Conservation (phyloP, 2,797 vertebrate genomes). For the Fundulus diaphanus region DNA sequence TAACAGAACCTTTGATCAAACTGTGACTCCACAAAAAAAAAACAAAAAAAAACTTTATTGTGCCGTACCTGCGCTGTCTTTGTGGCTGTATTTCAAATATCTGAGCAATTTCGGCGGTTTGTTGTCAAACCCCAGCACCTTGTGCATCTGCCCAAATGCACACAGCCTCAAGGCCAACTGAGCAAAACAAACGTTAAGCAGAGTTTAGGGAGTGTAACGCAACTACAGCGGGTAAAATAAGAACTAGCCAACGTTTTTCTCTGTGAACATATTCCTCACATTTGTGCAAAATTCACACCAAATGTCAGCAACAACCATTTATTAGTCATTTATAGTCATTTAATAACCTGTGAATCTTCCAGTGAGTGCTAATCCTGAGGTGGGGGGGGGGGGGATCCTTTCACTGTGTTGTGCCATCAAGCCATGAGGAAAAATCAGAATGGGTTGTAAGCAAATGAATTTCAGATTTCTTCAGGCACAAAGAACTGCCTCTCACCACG, state of each 20-base stretch:
- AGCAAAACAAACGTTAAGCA: constrained; percentile 14
- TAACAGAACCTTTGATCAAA: background rate
- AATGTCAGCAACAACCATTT: background rate
- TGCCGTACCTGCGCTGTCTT: constrained; percentile 72
- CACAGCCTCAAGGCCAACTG: constrained; percentile 92
- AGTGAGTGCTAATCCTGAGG: background rate
- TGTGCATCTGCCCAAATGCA: constrained; percentile 95
- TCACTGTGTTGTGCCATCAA: too few species aligned
- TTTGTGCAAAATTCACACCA: background rate
- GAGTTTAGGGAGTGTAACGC: background rate
- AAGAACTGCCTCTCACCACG: too few species aligned
- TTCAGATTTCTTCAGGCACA: too few species aligned
- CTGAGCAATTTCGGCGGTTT: constrained; percentile 86
- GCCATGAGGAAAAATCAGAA: too few species aligned
- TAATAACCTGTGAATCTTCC: too few species aligned
- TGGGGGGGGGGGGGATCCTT: too few species aligned
- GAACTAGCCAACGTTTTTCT: background rate
- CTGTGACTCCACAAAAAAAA: too few species aligned
- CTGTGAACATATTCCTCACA: too few species aligned
- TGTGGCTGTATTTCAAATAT: constrained; percentile 65
- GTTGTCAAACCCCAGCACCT: constrained; percentile 93
- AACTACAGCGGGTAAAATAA: background rate
- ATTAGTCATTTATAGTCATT: too few species aligned
- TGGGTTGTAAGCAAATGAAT: too few species aligned
- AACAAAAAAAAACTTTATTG: background rate